Evolutionary conservation across 2,888 invertebrate genomes (phyloP).

Genomic region (Gastracanthus pulcherrimus): DNA sequence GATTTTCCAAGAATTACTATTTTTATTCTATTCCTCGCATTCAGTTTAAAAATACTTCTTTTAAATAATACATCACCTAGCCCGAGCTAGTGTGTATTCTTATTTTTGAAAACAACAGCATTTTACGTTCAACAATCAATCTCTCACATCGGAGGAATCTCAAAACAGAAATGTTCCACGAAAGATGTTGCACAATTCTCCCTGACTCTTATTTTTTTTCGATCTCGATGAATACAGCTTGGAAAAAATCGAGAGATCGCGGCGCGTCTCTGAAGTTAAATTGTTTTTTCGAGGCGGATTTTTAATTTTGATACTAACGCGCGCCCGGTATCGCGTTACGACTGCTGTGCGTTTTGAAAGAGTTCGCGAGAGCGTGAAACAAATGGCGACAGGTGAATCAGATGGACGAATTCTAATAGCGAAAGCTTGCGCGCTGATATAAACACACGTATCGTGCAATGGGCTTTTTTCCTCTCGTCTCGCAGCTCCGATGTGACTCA

Average conservation of each 20-base stretch:
- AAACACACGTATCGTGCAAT: not conserved
- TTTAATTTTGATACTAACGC: not conserved
- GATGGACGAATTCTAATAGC: conserved; percentile 4
- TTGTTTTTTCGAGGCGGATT: not conserved
- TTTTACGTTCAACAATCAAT: not conserved
- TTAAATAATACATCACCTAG: not conserved
- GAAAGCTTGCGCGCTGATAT: not conserved
- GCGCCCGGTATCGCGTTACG: not conserved
- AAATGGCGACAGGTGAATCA: not conserved
- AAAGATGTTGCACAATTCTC: not conserved
- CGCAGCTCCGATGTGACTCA: too few species aligned
- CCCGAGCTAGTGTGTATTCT: too few species aligned
- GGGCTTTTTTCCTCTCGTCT: not conserved
- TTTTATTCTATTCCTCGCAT: not conserved
- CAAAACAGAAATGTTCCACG: not conserved
- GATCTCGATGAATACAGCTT: not conserved
- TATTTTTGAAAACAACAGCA: not conserved
- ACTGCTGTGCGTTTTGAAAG: not conserved
- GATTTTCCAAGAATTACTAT: not conserved
- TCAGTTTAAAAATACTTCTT: not conserved
- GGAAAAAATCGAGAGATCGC: not conserved
- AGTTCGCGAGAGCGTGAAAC: not conserved
- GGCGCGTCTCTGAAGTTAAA: not conserved
- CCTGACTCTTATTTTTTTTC: not conserved
- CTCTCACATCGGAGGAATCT: not conserved